Evolutionary conservation across 2,888 invertebrate genomes (phyloP).

Genomic region (Ectemnius continuus): DNA sequence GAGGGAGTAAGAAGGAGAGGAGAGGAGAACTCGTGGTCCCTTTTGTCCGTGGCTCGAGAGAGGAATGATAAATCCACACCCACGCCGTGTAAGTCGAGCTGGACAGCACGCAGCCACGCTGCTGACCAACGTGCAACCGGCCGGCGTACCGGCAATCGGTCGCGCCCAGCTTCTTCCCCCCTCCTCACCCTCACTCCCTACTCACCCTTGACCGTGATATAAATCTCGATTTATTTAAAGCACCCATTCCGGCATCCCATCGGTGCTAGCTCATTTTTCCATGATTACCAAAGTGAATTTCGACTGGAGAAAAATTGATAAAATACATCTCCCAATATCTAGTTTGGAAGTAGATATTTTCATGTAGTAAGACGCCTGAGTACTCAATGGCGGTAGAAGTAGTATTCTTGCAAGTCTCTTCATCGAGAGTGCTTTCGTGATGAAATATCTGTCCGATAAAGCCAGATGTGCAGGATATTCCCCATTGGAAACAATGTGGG

Average conservation of each 20-base stretch:
- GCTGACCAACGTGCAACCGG: conserved; percentile 19
- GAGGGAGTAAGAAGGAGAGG: conserved; percentile 13
- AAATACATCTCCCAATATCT: too few species aligned
- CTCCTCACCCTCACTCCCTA: background rate
- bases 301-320: too few species aligned
- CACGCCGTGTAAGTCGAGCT: conserved; percentile 62
- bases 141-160: conserved; percentile 30
- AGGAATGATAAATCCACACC: conserved; percentile 63
- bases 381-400: too few species aligned
- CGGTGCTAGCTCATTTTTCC: conserved; percentile 59
- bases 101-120: conserved; percentile 32
- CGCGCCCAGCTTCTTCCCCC: conserved; percentile 27
- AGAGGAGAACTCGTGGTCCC: conserved; percentile 23
- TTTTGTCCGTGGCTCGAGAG: conserved; percentile 48
- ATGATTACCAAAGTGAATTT: conserved; percentile 42
- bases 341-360: too few species aligned
- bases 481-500: conserved; percentile 50
- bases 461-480: conserved; percentile 37
- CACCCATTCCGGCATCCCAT: conserved; percentile 67
- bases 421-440: conserved; percentile 14
- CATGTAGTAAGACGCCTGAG: too few species aligned
- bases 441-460: conserved; percentile 44
- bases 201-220: conserved; percentile 53
- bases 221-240: conserved; percentile 73
- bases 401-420: too few species aligned